Percentiles rank a stretch among this genome's conserved stretches.
These are phyloP conservation scores for Rhynchophorus ferrugineus DNA, from an alignment of 1,140 invertebrate genomes.

Conservation along the genomic window DNA sequence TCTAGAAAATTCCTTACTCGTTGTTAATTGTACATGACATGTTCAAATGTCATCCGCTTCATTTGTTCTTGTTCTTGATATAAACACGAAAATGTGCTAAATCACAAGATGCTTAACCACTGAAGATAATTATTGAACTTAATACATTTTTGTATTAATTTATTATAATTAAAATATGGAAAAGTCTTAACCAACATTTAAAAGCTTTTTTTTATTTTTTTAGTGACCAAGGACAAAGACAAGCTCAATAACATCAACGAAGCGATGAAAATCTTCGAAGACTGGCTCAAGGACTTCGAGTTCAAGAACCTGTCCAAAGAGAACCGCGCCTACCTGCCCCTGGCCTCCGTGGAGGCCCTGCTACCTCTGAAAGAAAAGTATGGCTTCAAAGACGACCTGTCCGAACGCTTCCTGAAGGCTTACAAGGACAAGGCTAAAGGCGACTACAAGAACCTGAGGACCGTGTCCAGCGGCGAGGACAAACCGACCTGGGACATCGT, in stretches of 20 bases:
- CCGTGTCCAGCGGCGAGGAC: slow-evolving; percentile 45
- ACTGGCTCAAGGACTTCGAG: slow-evolving; percentile 57
- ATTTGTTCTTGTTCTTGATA: too few relatives aligned
- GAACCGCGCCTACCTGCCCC: slow-evolving; percentile 52
- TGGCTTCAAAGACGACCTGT: slow-evolving; percentile 35
- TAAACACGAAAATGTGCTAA: too few relatives aligned
- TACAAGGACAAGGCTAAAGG: slow-evolving; percentile 48
- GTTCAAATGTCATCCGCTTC: too few relatives aligned
- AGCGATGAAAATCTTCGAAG: slow-evolving; percentile 53
- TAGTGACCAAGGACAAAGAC: slow-evolving; percentile 56
- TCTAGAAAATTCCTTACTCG: too few relatives aligned
- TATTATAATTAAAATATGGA: neutral
- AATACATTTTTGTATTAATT: slow-evolving; percentile 1
- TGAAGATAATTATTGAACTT: neutral
- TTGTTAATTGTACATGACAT: too few relatives aligned
- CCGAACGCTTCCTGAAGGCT: slow-evolving; percentile 45
- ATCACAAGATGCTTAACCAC: too few relatives aligned
- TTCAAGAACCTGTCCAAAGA: slow-evolving; percentile 50
- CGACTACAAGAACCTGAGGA: slow-evolving; percentile 57
- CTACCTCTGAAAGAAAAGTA: slow-evolving; percentile 36
- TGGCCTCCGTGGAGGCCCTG: slow-evolving; percentile 37
- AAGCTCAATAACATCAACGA: slow-evolving; percentile 60
- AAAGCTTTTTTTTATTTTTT: slow-evolving; percentile 24
- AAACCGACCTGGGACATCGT: slow-evolving; percentile 57
- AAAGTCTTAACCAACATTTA: too few relatives aligned